Evolutionary conservation across 2,888 invertebrate genomes (phyloP).

Genomic region (Lysandra coridon): DNA sequence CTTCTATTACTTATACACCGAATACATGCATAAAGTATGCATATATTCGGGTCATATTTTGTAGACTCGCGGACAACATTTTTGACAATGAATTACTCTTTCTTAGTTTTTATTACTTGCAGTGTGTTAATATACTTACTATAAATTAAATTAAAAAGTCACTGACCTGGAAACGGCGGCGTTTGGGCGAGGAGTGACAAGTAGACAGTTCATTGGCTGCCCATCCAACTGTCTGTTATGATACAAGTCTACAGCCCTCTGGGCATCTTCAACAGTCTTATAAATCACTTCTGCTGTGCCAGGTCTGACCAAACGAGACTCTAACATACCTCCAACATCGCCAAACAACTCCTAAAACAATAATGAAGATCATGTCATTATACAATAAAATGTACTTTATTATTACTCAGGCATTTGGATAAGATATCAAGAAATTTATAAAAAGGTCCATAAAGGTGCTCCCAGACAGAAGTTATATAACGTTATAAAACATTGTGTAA

Average conservation of each 20-base stretch:
- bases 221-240: conserved; percentile 96
- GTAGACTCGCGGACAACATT: too few relatives aligned
- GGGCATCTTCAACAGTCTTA: conserved; percentile 90
- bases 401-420: too few relatives aligned
- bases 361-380: too few relatives aligned
- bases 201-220: conserved; percentile 94
- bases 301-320: conserved; percentile 90
- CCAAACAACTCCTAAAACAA: conserved; percentile 91
- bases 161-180: conserved; percentile 50
- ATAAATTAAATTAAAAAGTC: background rate
- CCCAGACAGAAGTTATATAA: too few relatives aligned
- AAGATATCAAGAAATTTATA: background rate
- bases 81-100: too few relatives aligned
- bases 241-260: conserved; percentile 94
- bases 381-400: too few relatives aligned
- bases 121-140: background rate
- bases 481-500: too few relatives aligned
- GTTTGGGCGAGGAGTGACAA: conserved; percentile 85
- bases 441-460: background rate
- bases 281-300: conserved; percentile 96
- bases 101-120: too few relatives aligned
- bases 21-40: too few relatives aligned
- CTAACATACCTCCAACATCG: conserved; percentile 92
- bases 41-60: too few relatives aligned
- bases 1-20: too few relatives aligned